Evolutionary conservation across 2,888 invertebrate genomes (phyloP).

Genomic region (Lissonota sp.): DNA sequence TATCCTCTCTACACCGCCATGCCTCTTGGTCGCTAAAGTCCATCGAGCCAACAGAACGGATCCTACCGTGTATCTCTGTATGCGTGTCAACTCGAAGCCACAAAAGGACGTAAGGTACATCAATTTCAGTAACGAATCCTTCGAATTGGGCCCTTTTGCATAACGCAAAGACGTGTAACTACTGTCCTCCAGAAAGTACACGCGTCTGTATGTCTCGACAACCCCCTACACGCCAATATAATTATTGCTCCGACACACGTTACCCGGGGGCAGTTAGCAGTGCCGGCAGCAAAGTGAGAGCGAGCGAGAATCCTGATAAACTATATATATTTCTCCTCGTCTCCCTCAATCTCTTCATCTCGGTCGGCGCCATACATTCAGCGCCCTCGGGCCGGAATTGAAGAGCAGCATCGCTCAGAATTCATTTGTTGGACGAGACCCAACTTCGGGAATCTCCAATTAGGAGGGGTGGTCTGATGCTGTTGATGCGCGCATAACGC

Average conservation of each 20-base stretch:
- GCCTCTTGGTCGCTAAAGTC: conserved; percentile 47
- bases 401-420: conserved; percentile 78
- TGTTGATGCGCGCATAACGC: conserved; percentile 46
- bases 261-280: conserved; percentile 70
- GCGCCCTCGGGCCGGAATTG: conserved; percentile 76
- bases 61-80: neutral
- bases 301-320: conserved; percentile 47
- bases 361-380: conserved; percentile 65
- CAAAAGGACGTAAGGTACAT: no score
- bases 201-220: conserved; percentile 44
- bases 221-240: conserved; percentile 72
- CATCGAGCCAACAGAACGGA: conserved; percentile 51
- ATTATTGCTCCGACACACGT: conserved; percentile 78
- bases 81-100: no score
- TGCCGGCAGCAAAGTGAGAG: conserved; percentile 58
- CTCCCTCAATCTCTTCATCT: neutral
- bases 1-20: conserved; percentile 48
- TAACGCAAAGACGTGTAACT: conserved; percentile 5
- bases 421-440: conserved; percentile 74
- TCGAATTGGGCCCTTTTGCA: no score
- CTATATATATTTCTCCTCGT: conserved; percentile 19
- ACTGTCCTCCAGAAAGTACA: conserved; percentile 38
- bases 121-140: no score
- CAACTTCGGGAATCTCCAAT: conserved; percentile 80
- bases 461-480: conserved; percentile 65